phyloP scores from a whole-genome alignment of 2,797 vertebrate genomes.

The Enteromius trimaculatus region DNA sequence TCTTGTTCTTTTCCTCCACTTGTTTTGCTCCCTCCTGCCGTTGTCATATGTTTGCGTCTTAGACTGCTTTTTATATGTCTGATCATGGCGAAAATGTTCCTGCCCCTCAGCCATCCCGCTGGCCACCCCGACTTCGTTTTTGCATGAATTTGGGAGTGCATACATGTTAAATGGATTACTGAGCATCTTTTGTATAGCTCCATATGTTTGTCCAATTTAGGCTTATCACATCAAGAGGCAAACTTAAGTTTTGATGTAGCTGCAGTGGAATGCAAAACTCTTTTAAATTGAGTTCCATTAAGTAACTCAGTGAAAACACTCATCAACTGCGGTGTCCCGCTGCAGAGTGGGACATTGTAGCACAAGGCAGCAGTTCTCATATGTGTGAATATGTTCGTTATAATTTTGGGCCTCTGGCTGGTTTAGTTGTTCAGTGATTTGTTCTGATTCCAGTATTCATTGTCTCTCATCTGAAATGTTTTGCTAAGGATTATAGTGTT shows the following conservation, averaged over 20 bases:
- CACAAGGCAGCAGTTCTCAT: constrained; percentile 51
- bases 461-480: constrained; percentile 50
- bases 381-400: constrained; percentile 39
- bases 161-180: constrained; percentile 27
- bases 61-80: constrained; percentile 34
- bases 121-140: constrained; percentile 5
- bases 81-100: constrained; percentile 27
- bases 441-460: constrained; percentile 49
- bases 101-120: constrained; percentile 24
- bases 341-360: constrained; percentile 40
- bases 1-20: constrained; percentile 25
- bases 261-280: constrained; percentile 40
- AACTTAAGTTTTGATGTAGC: constrained; percentile 40
- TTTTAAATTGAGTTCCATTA: constrained; percentile 27
- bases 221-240: constrained; percentile 20
- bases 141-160: constrained; percentile 30
- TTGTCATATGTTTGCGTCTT: constrained; percentile 36
- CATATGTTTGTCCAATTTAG: constrained; percentile 29
- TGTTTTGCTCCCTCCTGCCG: constrained; percentile 26
- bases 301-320: constrained; percentile 43
- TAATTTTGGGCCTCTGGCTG: constrained; percentile 48
- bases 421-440: constrained; percentile 53
- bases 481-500: constrained; percentile 51
- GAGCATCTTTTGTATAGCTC: constrained; percentile 29
- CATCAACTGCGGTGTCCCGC: constrained; percentile 35